phyloP scores from a whole-genome alignment of 1,140 invertebrate species.

The Monochamus saltuarius region DNA sequence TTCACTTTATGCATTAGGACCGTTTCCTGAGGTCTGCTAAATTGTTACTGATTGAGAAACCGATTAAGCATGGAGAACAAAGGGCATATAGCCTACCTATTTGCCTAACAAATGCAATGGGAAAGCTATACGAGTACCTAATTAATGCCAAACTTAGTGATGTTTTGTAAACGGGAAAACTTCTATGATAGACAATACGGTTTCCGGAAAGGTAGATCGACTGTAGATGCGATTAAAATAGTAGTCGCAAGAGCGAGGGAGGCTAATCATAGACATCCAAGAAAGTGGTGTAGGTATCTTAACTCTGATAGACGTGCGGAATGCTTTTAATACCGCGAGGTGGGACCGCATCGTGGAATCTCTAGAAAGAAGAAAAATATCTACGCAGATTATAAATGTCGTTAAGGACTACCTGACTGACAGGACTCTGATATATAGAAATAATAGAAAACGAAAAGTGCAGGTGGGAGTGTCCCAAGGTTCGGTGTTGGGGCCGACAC shows the following conservation, averaged over 20 bases:
- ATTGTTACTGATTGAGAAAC: slow-evolving; percentile 13
- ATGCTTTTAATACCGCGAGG: slow-evolving; percentile 35
- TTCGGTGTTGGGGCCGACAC: slow-evolving; percentile 39
- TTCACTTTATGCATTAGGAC: background rate
- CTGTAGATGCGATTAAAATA: slow-evolving; percentile 45
- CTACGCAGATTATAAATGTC: background rate
- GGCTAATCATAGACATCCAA: slow-evolving; percentile 37
- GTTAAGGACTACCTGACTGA: slow-evolving; percentile 48
- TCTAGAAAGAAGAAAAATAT: background rate
- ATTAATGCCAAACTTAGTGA: slow-evolving; percentile 20
- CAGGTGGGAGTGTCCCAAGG: slow-evolving; percentile 52
- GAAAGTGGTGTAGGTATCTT: slow-evolving; percentile 9
- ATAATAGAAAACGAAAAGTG: slow-evolving; percentile 34
- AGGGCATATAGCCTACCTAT: background rate
- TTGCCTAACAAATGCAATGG: slow-evolving; percentile 9
- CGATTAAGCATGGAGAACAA: background rate
- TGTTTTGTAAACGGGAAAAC: slow-evolving; percentile 4
- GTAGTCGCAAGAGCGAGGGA: slow-evolving; percentile 16
- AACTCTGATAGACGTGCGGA: slow-evolving; percentile 31
- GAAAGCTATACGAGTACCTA: slow-evolving; percentile 9
- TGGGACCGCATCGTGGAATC: slow-evolving; percentile 26
- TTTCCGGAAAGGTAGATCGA: slow-evolving; percentile 41
- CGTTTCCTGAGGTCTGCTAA: slow-evolving; percentile 17
- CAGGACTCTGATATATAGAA: slow-evolving; percentile 30
- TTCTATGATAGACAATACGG: slow-evolving; percentile 46